Evolutionary conservation across 1,140 invertebrate genomes (phyloP).

Genomic region (Lasioglossum baleicum): DNA sequence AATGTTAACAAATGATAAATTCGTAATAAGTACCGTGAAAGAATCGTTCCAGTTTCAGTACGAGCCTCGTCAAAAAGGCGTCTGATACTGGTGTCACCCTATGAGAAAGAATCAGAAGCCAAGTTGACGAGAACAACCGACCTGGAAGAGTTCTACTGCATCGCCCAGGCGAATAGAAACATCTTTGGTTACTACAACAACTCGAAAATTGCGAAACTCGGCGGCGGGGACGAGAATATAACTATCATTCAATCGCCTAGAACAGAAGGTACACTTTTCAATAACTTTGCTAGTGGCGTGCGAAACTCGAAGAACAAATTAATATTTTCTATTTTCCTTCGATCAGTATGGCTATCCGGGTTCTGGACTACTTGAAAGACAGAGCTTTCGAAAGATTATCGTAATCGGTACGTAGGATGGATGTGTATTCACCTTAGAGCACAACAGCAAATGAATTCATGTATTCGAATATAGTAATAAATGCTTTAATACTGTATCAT

Average conservation of each 20-base stretch:
- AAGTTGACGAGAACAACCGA: slow-evolving; percentile 46
- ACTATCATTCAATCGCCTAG: slow-evolving; percentile 55
- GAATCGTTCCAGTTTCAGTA: slow-evolving; percentile 47
- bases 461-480: slow-evolving; percentile 36
- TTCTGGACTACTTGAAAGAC: slow-evolving; percentile 61
- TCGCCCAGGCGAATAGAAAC: slow-evolving; percentile 50
- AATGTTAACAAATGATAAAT: neutral
- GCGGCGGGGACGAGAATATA: slow-evolving; percentile 64
- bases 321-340: slow-evolving; percentile 17
- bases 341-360: slow-evolving; percentile 63
- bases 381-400: neutral
- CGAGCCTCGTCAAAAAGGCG: slow-evolving; percentile 60
- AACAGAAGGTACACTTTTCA: slow-evolving; percentile 37
- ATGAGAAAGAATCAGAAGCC: slow-evolving; percentile 58
- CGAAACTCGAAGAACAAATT: neutral
- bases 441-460: neutral
- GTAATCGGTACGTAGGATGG: neutral
- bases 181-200: slow-evolving; percentile 51
- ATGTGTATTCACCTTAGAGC: neutral
- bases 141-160: slow-evolving; percentile 46
- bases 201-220: slow-evolving; percentile 56
- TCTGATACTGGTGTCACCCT: slow-evolving; percentile 69
- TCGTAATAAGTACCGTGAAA: neutral
- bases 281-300: neutral
- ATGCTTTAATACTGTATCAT: slow-evolving; percentile 31